Evolutionary conservation across 2,888 invertebrate species (phyloP).

Genomic region (Harpalus rufipes): DNA sequence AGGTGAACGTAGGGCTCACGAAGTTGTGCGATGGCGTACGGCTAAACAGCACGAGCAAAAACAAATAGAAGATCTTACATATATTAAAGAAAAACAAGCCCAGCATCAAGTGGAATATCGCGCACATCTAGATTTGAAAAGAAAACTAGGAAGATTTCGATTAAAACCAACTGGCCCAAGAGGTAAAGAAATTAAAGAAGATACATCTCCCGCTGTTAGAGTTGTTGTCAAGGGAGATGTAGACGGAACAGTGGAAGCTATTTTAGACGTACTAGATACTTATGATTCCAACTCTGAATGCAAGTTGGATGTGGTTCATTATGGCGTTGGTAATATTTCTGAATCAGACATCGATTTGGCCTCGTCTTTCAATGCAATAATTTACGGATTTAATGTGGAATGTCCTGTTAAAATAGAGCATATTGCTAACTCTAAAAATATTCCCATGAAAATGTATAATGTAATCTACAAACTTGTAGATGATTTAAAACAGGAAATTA

Average conservation of each 20-base stretch:
- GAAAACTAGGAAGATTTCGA: slow-evolving; percentile 81
- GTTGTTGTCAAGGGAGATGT: slow-evolving; percentile 92
- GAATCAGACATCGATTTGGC: slow-evolving; percentile 92
- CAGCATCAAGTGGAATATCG: slow-evolving; percentile 84
- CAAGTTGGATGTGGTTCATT: slow-evolving; percentile 90
- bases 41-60: slow-evolving; percentile 77
- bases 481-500: slow-evolving; percentile 90
- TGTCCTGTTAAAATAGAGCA: slow-evolving; percentile 77
- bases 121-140: slow-evolving; percentile 80
- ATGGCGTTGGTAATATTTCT: slow-evolving; percentile 92
- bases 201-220: slow-evolving; percentile 79
- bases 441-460: slow-evolving; percentile 86
- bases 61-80: slow-evolving; percentile 81
- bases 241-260: slow-evolving; percentile 97
- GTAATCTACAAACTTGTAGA: slow-evolving; percentile 97
- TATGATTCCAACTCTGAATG: slow-evolving; percentile 88
- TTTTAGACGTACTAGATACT: slow-evolving; percentile 92
- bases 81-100: slow-evolving; percentile 83
- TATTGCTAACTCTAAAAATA: slow-evolving; percentile 78
- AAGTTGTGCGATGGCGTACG: slow-evolving; percentile 80
- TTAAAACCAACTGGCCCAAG: slow-evolving; percentile 81
- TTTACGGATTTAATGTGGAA: slow-evolving; percentile 94
- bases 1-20: slow-evolving; percentile 82
- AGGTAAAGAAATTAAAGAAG: slow-evolving; percentile 78
- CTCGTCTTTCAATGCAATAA: slow-evolving; percentile 85